Conservation (phyloP, 2,113 vertebrate genomes). For the Eira barbara region DNA sequence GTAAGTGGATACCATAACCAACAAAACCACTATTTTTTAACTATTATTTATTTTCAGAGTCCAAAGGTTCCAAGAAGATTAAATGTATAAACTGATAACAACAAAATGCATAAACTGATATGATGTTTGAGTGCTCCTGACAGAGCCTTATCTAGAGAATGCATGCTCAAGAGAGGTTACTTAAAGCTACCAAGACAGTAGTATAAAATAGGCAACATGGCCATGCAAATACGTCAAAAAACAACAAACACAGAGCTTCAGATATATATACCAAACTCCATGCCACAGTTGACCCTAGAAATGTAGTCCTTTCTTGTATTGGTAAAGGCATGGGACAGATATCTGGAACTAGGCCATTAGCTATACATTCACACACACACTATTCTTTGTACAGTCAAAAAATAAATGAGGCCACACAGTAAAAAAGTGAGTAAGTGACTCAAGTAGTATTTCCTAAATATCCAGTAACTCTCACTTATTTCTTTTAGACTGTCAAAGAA, state of each 20-base stretch:
- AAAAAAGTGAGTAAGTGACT: slow-evolving; percentile 2
- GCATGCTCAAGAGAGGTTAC: neutral
- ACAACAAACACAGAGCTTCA: neutral
- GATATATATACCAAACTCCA: neutral
- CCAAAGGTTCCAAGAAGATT: neutral
- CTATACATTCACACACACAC: neutral
- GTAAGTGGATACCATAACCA: neutral
- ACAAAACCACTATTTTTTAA: slow-evolving; percentile 23
- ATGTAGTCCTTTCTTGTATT: neutral
- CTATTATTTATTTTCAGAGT: slow-evolving; percentile 27
- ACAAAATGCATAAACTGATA: neutral
- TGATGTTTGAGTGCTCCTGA: neutral
- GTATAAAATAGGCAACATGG: neutral
- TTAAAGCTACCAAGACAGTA: neutral
- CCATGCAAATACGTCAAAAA: neutral
- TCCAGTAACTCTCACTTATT: neutral
- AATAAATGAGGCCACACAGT: neutral
- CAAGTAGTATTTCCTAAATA: neutral
- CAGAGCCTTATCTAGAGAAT: neutral
- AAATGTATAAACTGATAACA: neutral
- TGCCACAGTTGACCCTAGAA: neutral
- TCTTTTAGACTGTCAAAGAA: slow-evolving; percentile 32
- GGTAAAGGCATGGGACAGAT: neutral
- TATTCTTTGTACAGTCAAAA: slow-evolving; percentile 28
- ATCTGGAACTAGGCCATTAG: neutral